Evolutionary conservation across 2,797 vertebrate species (phyloP).

Genomic region (Phyllotis vaccarum): DNA sequence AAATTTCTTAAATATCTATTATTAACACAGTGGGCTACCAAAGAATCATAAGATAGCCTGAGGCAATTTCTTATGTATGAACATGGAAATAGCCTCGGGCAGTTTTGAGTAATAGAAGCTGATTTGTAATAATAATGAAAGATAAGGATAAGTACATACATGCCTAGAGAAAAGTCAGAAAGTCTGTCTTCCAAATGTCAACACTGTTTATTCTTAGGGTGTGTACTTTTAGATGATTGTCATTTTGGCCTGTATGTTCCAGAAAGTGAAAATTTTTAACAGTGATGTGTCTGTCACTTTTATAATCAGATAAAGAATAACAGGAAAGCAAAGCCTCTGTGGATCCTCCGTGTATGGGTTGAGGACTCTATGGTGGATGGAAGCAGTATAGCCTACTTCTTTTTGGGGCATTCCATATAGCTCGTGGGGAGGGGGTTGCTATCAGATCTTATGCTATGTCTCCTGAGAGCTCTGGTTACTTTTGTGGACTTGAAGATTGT

Average conservation of each 20-base stretch:
- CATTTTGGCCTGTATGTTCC: constrained; percentile 39
- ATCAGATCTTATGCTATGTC: background rate
- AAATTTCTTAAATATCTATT: background rate
- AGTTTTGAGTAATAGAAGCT: constrained; percentile 16
- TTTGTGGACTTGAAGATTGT: background rate
- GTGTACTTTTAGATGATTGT: constrained; percentile 22
- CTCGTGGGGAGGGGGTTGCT: background rate
- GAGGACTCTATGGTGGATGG: background rate
- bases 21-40: background rate
- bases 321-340: constrained; percentile 16
- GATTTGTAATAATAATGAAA: background rate
- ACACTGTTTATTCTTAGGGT: background rate
- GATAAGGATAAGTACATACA: background rate
- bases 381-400: background rate
- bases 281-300: constrained; percentile 39
- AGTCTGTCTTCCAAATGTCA: background rate
- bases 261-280: constrained; percentile 51
- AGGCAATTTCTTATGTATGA: background rate
- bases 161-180: constrained; percentile 1
- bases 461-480: background rate
- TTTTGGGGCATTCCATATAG: background rate
- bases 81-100: background rate
- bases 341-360: too few species aligned
- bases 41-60: background rate
- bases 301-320: constrained; percentile 68